Base-by-base conservation (phyloP, 1,140 invertebrate genomes). In the Hylyphantes graminicola region DNA sequence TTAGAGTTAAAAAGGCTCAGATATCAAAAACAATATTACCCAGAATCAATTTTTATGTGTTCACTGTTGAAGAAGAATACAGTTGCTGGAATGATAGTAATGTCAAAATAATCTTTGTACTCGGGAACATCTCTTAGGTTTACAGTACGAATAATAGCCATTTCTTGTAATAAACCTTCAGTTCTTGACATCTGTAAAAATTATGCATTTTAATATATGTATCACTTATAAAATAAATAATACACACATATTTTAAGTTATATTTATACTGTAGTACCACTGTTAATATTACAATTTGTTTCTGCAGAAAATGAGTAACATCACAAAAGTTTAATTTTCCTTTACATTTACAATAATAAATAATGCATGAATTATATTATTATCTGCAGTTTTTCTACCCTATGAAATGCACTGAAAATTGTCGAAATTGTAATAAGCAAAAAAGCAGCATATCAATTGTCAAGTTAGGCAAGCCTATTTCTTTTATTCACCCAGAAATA, bases 61-160 rank as follows among this genome's bases (percentile, higher is more conserved):
- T 90, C 88, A 51, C 86, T 88, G 88, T 90, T 90, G 83, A 90
- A 90, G 86, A 90, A 90, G 85, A 90, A 90, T 54, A 90, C 86
- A 48, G 89, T 90, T n/a, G 89, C 87, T 70, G 89, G 89, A 19
- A 90, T 89, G 48, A 89, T 85, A 59, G 88, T 87, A 9, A 90
- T 89, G 63, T 90, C 89, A 87, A 90, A 90, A 81, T 90, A 90
- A 59, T 88, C 87, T 11, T 65, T 85, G 82, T 90, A 90, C 0
- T 89, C 87, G 7, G 89, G 89, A 19, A 90, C 88, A 63, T 80
- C 78, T 54, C 89, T 87, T n/a, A 90, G 85, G 68, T 90, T 89
- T 12, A 90, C 87, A 48, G 84, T 86, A 75, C 87, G 89, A 11
- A 90, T 89, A 6, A 73, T 78, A 11, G 89, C 89, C 89, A 90